Evolutionary conservation across 1,140 invertebrate species (phyloP).

Genomic region (Sycophila sp.): DNA sequence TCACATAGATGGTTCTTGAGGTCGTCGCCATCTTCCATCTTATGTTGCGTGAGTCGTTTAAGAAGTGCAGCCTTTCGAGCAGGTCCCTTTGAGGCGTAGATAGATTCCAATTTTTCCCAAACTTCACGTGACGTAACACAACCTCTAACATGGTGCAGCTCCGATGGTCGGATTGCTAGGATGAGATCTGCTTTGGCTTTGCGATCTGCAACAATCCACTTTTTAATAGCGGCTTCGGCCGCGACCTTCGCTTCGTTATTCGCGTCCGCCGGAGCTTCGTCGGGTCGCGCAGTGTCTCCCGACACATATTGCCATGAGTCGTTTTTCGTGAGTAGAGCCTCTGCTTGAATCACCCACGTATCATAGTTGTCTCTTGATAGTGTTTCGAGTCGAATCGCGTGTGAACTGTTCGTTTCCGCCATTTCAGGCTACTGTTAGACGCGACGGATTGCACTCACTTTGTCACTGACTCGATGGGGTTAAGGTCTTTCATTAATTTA

Average conservation of each 20-base stretch:
- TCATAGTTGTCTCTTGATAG: constrained; percentile 1
- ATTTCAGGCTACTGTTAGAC: background rate
- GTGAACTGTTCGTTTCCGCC: background rate
- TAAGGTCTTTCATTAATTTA: too few relatives aligned
- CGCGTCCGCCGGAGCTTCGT: background rate
- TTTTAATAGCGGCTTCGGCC: background rate
- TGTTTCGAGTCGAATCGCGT: background rate
- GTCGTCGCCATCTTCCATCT: constrained; percentile 14
- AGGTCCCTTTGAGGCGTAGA: constrained; percentile 21
- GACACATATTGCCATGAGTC: background rate
- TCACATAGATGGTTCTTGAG: background rate
- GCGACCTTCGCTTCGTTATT: background rate
- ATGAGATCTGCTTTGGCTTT: constrained; percentile 44
- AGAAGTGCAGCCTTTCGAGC: constrained; percentile 8
- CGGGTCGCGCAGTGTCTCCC: background rate
- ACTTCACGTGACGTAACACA: constrained; percentile 42
- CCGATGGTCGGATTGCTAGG: constrained; percentile 35
- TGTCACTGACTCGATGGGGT: too few relatives aligned
- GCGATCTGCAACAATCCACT: constrained; percentile 29
- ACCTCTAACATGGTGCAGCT: constrained; percentile 37
- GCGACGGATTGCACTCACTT: background rate
- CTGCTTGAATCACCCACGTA: background rate
- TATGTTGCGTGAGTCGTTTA: background rate
- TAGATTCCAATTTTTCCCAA: constrained; percentile 34
- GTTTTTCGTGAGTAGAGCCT: background rate